Evolutionary conservation across 2,113 vertebrate species (phyloP), one percentile per base, ranked within the genome.

Genomic region (Leucopternis melanops): DNA sequence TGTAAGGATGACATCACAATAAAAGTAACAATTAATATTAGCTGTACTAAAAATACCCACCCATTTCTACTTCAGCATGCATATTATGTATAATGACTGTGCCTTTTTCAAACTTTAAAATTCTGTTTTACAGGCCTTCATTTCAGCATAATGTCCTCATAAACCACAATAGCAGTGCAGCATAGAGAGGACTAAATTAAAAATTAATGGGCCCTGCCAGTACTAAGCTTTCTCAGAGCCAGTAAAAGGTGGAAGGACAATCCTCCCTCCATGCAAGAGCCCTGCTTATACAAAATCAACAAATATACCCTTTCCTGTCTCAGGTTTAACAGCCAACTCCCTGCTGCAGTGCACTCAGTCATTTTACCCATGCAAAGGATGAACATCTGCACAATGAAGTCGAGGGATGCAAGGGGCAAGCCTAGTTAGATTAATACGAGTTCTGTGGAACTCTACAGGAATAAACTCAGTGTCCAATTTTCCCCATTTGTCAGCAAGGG

Each of bases 121-220:
- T 85, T 50, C 77, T 97, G 95, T 95, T 97, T 97, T 97, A 97
- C 97, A 96, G 94, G 94, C 93, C 94, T 95, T 95, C 94, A 91
- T 95, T 88, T 92, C 91, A 89, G 86, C 57, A 85, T 95, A 97
- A 97, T 85, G 49, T 84, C 91, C 97, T 80, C 95, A 94, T 97
- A 98, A 97, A 98, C 91, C 91, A 97, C 92, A 93, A 95, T 1
- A 89, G 92, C 95, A 97, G 88, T n/a, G 81, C 96, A 97, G 95
- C 94, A 36, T 58, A 90, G 90, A 96, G 78, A 95, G 49, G 94
- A 93, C 95, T 97, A 97, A 97, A 98, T 97, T 97, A 97, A 97
- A 97, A 97, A 95, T 97, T 98, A 98, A 98, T 97, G 97, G 96
- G 40, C 92, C 97, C 91, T 97, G 94, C 95, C 94, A 94, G 87